Base-by-base conservation (phyloP, 2,113 vertebrate species). In the Campylomormyrus tamandua region DNA sequence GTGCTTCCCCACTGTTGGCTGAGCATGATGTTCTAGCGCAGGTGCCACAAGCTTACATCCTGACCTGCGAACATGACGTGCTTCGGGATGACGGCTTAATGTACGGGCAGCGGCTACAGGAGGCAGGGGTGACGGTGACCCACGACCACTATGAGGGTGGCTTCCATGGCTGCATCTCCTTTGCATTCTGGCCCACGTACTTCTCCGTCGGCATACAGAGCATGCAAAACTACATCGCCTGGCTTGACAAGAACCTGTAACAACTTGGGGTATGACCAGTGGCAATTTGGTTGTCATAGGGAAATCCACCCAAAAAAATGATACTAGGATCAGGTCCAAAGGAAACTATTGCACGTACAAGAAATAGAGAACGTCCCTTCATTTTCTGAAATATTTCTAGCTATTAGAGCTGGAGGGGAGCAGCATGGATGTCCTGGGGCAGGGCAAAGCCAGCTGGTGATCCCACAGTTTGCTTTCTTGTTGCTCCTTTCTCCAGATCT, bases 71-170 rank as follows among this genome's bases (percentile, higher is more conserved):
- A 93, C 93, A 97, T 0, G 98, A 99, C 0, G 96, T 99, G 53
- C 91, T 99, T 91, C 95, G 98, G 88, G 98, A 99, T 0, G 98
- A 99, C 0, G 98, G 98, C 6, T 94, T 95, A 89, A 98, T 99
- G 98, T 99, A 99, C 1, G 96, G 93, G 0, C 94, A 92, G 84
- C 97, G 98, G 35, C 83, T 99, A 89, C 95, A 96, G 95, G 95
- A 95, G 0, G 97, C 96, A 0, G 98, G 97, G 0, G 97, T 99
- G 89, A 91, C 95, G 0, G 97, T 99, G 53, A 97, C 96, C 2
- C 94, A 92, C 0, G 97, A 97, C 13, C 96, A 99, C 94, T 97
- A 96, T 0, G 95, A 96, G 31, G 96, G 97, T 70, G 97, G 97
- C 88, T 99, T 99, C 91, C 98, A 99, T 0, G 98, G 98, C 21